These are phyloP conservation scores for Theretra japonica DNA, from an alignment of 2,888 invertebrate species.

Conservation along the genomic window DNA sequence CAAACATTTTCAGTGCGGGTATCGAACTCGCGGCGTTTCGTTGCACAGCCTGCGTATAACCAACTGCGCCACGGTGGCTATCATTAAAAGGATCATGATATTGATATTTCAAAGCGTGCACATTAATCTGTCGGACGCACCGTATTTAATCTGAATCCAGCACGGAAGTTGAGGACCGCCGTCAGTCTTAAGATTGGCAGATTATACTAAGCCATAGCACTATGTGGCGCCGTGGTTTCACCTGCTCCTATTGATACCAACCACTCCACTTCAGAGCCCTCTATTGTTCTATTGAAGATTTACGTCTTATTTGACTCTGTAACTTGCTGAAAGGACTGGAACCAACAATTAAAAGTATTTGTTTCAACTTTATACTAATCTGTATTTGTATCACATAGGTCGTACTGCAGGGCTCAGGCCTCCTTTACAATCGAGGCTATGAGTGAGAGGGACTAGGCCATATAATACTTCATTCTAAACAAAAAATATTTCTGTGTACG, in stretches of 20 bases:
- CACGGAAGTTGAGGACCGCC: constrained; percentile 31
- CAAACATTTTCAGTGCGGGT: too few species aligned
- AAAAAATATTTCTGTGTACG: too few species aligned
- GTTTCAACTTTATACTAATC: too few species aligned
- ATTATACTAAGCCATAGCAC: constrained; percentile 38
- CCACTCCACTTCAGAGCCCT: neutral
- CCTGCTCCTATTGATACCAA: constrained; percentile 1
- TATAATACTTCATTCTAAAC: too few species aligned
- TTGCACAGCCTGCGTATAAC: neutral
- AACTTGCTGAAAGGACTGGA: too few species aligned
- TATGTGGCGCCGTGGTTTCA: constrained; percentile 11
- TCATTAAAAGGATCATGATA: too few species aligned
- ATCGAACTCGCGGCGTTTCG: too few species aligned
- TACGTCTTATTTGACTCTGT: neutral
- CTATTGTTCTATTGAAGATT: neutral
- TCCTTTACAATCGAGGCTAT: too few species aligned
- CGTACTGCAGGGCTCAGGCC: too few species aligned
- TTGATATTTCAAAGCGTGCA: neutral
- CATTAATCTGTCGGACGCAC: neutral
- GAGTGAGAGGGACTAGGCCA: too few species aligned
- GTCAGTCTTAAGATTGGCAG: constrained; percentile 45
- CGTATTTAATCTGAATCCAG: constrained; percentile 8
- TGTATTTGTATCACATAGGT: too few species aligned
- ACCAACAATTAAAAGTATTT: too few species aligned
- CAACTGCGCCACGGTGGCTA: neutral